A percentile compares a stretch with the other conserved stretches of the same genome.
These are phyloP conservation scores for Ormyrus nitidulus DNA, from an alignment of 2,888 invertebrate genomes.

Conservation along the genomic window DNA sequence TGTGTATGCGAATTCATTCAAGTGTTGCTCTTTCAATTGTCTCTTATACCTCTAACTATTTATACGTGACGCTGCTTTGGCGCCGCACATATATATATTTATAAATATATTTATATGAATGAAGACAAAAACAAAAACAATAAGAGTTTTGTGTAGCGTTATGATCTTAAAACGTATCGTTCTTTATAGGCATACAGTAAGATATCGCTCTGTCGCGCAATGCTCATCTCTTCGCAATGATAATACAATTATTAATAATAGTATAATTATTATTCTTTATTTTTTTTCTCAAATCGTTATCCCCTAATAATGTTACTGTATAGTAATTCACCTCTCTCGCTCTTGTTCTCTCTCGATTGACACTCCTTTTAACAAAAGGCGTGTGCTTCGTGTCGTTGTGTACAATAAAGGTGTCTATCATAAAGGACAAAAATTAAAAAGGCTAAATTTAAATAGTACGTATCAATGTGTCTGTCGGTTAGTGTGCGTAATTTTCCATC, in stretches of 20 bases:
- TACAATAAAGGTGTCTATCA: background rate
- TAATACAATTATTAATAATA: constrained; percentile 56
- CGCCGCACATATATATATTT: constrained; percentile 37
- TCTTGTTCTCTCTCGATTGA: constrained; percentile 40
- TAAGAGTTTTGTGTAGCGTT: constrained; percentile 50
- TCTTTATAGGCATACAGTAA: constrained; percentile 38
- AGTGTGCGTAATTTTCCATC: constrained; percentile 33
- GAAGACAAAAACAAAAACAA: constrained; percentile 54
- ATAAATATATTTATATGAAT: constrained; percentile 50
- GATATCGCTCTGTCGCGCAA: constrained; percentile 48
- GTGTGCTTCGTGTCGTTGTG: constrained; percentile 24
- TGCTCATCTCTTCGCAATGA: constrained; percentile 49
- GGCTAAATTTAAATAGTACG: background rate
- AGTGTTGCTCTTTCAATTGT: constrained; percentile 28
- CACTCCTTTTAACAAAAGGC: constrained; percentile 12
- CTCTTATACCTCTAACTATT: constrained; percentile 44
- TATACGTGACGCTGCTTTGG: constrained; percentile 28
- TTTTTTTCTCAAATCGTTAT: constrained; percentile 22
- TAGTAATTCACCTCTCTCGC: constrained; percentile 36
- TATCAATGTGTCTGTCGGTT: constrained; percentile 23
- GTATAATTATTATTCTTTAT: constrained; percentile 49
- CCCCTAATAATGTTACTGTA: background rate
- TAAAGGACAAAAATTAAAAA: too few relatives aligned
- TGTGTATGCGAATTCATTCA: constrained; percentile 20
- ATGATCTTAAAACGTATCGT: constrained; percentile 39